Percentiles rank a stretch among this genome's conserved stretches.
Evolutionary conservation across 2,113 vertebrate species (phyloP).

Genomic region (Kryptolebias marmoratus): DNA sequence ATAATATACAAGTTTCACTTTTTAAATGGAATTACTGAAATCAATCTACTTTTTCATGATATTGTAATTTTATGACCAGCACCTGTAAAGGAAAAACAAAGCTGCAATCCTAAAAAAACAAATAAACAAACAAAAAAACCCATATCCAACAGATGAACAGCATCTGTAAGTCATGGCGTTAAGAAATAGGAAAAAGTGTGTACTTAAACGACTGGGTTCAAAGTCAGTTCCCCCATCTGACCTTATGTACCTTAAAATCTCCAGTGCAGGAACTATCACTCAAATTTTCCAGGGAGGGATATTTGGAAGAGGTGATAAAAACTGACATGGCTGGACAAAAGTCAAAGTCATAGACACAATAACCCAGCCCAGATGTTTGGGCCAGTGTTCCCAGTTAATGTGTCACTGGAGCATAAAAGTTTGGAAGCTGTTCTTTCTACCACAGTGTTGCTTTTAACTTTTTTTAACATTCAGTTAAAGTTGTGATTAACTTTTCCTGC

Average conservation of each 20-base stretch:
- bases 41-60: too few relatives aligned
- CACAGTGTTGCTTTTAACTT: not conserved
- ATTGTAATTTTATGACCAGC: too few relatives aligned
- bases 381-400: conserved; percentile 5
- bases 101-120: too few relatives aligned
- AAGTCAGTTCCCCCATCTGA: conserved; percentile 17
- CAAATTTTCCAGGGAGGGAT: conserved; percentile 59
- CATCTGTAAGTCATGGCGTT: too few relatives aligned
- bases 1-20: too few relatives aligned
- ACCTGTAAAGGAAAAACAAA: too few relatives aligned
- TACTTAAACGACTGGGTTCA: not conserved
- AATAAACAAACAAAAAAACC: too few relatives aligned
- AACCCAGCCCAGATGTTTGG: conserved; percentile 23
- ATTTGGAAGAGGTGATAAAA: conserved; percentile 38
- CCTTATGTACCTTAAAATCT: conserved; percentile 44
- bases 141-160: too few relatives aligned
- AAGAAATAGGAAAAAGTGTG: too few relatives aligned
- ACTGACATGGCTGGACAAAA: conserved; percentile 21
- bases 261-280: conserved; percentile 23
- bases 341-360: conserved; percentile 29
- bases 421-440: conserved; percentile 11
- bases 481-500: not conserved
- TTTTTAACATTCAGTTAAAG: too few relatives aligned
- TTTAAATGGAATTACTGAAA: too few relatives aligned
- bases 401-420: conserved; percentile 7